These are phyloP conservation scores for Sitophilus oryzae DNA, from an alignment of 1,140 invertebrate genomes.

Conservation along the genomic window DNA sequence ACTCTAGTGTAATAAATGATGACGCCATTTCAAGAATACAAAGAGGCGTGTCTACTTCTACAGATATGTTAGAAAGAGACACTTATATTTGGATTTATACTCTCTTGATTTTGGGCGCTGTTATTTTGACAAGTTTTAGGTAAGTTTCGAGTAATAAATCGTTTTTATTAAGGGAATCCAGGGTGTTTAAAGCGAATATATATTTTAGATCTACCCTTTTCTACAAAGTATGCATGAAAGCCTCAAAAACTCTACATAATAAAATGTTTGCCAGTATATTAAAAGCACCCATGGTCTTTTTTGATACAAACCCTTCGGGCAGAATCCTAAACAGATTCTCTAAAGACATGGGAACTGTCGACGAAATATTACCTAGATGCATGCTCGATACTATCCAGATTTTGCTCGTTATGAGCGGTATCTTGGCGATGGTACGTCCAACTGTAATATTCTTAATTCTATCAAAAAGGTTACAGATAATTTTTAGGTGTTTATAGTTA, in stretches of 20 bases:
- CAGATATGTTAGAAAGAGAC: background rate
- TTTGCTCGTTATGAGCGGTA: constrained; percentile 48
- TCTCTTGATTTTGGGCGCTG: constrained; percentile 33
- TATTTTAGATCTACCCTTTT: constrained; percentile 53
- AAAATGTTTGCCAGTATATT: constrained; percentile 74
- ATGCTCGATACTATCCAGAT: constrained; percentile 72
- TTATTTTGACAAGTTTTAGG: constrained; percentile 52
- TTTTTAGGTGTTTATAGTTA: constrained; percentile 53
- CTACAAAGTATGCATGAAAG: constrained; percentile 72
- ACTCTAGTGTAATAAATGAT: background rate
- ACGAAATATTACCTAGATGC: constrained; percentile 76
- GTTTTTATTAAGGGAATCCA: background rate
- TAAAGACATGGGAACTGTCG: constrained; percentile 75
- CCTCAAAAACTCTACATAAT: constrained; percentile 73
- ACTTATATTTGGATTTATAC: constrained; percentile 37
- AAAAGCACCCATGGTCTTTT: constrained; percentile 59
- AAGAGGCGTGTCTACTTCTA: no score
- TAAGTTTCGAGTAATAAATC: constrained; percentile 4
- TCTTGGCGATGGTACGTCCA: constrained; percentile 53
- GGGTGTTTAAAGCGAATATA: background rate
- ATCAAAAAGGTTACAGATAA: background rate
- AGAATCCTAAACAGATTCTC: constrained; percentile 70
- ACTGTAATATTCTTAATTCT: no score
- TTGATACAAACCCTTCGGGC: constrained; percentile 52
- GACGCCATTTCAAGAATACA: no score